A percentile compares a stretch with the other conserved stretches of the same genome.
These are phyloP conservation scores for Sitodiplosis mosellana DNA, from an alignment of 1,140 invertebrate species.

Conservation along the genomic window DNA sequence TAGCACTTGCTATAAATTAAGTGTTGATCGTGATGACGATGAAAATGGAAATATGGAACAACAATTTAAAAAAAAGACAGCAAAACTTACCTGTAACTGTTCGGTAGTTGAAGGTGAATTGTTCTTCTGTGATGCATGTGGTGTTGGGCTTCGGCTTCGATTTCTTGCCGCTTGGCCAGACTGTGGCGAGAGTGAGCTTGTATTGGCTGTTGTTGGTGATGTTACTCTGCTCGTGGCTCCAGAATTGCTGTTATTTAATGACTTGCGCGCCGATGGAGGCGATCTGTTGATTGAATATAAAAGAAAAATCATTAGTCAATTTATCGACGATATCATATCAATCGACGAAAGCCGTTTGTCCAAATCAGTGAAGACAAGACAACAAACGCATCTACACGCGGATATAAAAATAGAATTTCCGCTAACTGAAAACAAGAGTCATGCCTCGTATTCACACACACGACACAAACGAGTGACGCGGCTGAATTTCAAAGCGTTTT, in stretches of 20 bases:
- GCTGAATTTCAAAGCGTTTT: too few relatives aligned
- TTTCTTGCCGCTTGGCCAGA: slow-evolving; percentile 1
- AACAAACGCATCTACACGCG: too few relatives aligned
- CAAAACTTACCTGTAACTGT: background rate
- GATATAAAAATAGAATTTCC: too few relatives aligned
- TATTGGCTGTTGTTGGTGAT: background rate
- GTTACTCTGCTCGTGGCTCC: background rate
- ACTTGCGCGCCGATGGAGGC: slow-evolving; percentile 9
- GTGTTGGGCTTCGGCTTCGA: slow-evolving; percentile 4
- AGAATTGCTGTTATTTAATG: slow-evolving; percentile 2
- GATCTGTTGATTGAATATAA: background rate
- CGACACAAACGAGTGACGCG: too few relatives aligned
- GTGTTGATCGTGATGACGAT: too few relatives aligned
- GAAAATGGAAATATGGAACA: too few relatives aligned
- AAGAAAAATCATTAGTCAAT: too few relatives aligned
- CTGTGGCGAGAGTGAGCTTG: slow-evolving; percentile 2
- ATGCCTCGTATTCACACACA: too few relatives aligned
- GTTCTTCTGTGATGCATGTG: slow-evolving; percentile 7
- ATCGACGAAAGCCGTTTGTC: too few relatives aligned
- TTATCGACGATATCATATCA: too few relatives aligned
- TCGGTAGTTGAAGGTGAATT: background rate
- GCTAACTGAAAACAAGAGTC: too few relatives aligned
- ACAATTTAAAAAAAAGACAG: background rate
- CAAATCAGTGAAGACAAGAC: too few relatives aligned
- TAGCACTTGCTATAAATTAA: background rate